A percentile compares a stretch with the other conserved stretches of the same genome.
These are phyloP conservation scores for Mustelus asterias DNA, from an alignment of 2,113 vertebrate genomes.

Conservation along the genomic window DNA sequence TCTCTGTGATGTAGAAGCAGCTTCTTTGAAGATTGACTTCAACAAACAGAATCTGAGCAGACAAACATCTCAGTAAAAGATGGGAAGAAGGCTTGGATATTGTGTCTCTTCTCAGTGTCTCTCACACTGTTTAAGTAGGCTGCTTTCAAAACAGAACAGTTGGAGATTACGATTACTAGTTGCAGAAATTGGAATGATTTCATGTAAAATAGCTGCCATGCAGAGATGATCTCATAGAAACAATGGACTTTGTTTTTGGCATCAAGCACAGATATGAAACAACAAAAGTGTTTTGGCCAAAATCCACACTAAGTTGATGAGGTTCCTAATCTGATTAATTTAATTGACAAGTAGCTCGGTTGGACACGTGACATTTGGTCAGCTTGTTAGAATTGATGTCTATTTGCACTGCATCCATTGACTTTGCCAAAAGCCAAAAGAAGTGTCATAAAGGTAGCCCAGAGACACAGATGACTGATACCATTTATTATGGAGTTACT, in stretches of 20 bases:
- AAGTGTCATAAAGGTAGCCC: neutral
- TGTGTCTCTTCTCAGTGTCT: neutral
- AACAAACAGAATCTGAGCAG: neutral
- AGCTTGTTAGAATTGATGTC: neutral
- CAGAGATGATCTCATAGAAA: neutral
- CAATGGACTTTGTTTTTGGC: neutral
- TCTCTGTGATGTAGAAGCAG: neutral
- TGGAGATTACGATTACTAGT: neutral
- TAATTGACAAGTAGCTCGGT: neutral
- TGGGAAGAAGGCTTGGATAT: neutral
- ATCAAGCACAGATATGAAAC: neutral
- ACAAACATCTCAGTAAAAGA: constrained; percentile 17
- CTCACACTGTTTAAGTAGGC: neutral
- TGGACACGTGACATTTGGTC: neutral
- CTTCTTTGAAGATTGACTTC: constrained; percentile 27
- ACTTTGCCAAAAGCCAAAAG: neutral
- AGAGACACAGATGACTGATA: neutral
- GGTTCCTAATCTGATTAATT: neutral
- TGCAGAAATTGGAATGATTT: neutral
- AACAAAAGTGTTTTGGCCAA: neutral
- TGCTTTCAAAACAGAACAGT: neutral
- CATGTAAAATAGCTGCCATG: neutral
- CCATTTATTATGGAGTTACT: neutral
- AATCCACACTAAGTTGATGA: neutral
- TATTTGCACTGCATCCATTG: neutral